These are phyloP conservation scores for Menura novaehollandiae DNA, from an alignment of 2,113 vertebrate genomes.

Conservation along the genomic window DNA sequence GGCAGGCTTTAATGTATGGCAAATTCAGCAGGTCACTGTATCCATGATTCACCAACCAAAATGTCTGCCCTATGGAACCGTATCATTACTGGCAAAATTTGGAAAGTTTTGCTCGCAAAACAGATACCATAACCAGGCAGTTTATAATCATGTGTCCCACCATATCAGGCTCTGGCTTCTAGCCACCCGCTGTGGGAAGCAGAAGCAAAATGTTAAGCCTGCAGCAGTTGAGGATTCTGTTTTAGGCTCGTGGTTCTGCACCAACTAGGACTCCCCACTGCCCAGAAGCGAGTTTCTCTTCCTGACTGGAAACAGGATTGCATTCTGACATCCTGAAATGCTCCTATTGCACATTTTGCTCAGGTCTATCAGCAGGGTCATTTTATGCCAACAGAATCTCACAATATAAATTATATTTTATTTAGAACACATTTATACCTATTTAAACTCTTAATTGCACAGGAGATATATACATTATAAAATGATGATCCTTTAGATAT, in stretches of 20 bases:
- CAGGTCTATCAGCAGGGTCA: background rate
- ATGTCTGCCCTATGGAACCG: background rate
- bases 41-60: background rate
- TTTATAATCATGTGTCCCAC: background rate
- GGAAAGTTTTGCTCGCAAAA: background rate
- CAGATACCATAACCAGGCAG: background rate
- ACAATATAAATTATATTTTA: background rate
- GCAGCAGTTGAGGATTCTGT: background rate
- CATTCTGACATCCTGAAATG: background rate
- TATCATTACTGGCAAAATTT: background rate
- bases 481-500: background rate
- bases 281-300: background rate
- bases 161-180: background rate
- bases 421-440: background rate
- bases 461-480: background rate
- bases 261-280: fast-evolving
- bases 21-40: background rate
- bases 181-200: background rate
- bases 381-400: background rate
- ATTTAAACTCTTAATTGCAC: background rate
- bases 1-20: background rate
- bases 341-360: background rate
- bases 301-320: background rate
- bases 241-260: background rate
- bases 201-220: background rate